phyloP scores from a whole-genome alignment of 2,113 vertebrate species.

The Myotis lucifugus region DNA sequence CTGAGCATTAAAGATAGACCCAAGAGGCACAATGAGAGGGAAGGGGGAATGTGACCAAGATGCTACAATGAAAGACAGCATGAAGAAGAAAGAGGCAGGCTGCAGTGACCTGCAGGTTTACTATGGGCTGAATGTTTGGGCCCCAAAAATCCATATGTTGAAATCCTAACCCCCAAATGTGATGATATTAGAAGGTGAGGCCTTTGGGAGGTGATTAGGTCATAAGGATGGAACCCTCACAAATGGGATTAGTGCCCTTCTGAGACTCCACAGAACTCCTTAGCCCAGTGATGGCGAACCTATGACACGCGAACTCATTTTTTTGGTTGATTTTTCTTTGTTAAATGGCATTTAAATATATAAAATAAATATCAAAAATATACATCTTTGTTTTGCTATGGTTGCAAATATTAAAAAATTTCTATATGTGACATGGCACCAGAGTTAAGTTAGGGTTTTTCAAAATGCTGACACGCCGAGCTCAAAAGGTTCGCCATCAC shows the following conservation, averaged over 20 bases:
- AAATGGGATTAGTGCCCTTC: background rate
- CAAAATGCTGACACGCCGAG: no score
- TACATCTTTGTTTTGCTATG: no score
- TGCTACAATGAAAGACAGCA: fast-evolving
- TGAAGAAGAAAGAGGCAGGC: background rate
- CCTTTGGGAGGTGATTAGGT: background rate
- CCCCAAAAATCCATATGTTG: background rate
- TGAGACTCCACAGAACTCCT: background rate
- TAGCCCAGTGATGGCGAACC: background rate
- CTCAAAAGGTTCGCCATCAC: no score
- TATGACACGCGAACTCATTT: no score
- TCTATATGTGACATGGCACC: no score
- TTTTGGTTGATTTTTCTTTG: no score
- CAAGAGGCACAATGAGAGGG: fast-evolving
- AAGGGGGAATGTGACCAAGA: fast-evolving
- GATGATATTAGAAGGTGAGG: background rate
- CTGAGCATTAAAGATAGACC: background rate
- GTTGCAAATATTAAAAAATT: no score
- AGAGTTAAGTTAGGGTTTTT: no score
- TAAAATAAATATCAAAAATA: no score
- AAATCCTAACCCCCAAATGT: background rate
- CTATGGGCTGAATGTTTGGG: background rate
- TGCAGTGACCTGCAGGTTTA: background rate
- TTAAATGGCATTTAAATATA: no score
- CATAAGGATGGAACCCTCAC: background rate